Evolutionary conservation across 2,888 invertebrate genomes (phyloP), one percentile per base, ranked within the genome.

Genomic region (Artemia sinica): DNA sequence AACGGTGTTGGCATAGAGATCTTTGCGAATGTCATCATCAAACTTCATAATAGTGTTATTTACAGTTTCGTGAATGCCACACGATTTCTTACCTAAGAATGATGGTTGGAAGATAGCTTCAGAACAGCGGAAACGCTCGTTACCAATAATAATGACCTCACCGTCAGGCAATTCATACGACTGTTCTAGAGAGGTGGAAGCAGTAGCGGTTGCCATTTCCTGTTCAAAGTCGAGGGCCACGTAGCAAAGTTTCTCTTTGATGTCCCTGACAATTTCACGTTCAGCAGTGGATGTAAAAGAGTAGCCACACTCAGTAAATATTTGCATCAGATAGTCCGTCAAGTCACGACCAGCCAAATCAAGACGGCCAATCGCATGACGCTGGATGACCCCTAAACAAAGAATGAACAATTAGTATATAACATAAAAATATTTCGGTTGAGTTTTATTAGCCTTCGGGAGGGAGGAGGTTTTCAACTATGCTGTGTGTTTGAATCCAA

Each of bases 251-350:
- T 89, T 89, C 81, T 91, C 91, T 84, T 91, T 91, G 84, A 91
- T 89, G 83, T 91, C 91, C 77, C 90, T 85, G 66, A 91, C 91
- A 80, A 91, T 91, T 86, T 91, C 91, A 79, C 90, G 83, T 83
- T 93, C 93, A 81, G 92, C 92, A 69, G 80, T 91, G 83, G 92
- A 92, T 79, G 91, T 91, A 86, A 92, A 91, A 73, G 89, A 89
- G 84, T 91, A 91, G 76, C 91, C 91, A 80, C 91, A 86, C 84
- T 92, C 91, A 79, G 91, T 91, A 78, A 93, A 85, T 85, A 93
- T 92, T 85, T 92, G 92, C 92, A 92, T 92, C 82, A 93, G 84
- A 84, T 93, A 93, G 83, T 93, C 92, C 81, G 93, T 93, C 81
- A 93, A 85, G 82, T 93, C 93, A 77, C 93, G 89, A 77, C 93